phyloP scores from a whole-genome alignment of 1,140 invertebrate genomes.

The Rhopalosiphum padi region DNA sequence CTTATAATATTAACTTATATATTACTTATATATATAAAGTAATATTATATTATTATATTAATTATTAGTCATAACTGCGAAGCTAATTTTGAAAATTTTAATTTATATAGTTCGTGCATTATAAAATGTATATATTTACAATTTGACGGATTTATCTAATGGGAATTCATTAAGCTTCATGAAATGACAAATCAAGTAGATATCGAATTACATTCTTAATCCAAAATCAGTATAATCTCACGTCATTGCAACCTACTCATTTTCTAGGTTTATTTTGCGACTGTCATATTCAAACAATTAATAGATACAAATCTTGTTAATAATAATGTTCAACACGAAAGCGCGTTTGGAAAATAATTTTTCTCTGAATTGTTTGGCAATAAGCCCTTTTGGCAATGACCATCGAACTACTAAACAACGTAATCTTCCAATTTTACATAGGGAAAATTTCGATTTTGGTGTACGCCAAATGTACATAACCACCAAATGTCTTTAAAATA shows the following conservation, averaged over 20 bases:
- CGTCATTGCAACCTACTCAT: neutral
- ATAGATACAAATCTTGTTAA: neutral
- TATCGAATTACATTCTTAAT: neutral
- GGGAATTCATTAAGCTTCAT: neutral
- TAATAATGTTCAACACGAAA: constrained; percentile 19
- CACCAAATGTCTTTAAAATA: neutral
- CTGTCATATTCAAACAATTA: neutral
- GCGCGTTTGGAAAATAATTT: neutral
- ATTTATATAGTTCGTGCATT: neutral
- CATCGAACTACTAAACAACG: constrained; percentile 18
- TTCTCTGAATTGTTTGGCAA: constrained; percentile 34
- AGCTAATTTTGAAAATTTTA: neutral
- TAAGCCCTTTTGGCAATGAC: constrained; percentile 18
- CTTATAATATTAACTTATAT: neutral
- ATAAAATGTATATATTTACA: neutral
- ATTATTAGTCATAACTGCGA: neutral
- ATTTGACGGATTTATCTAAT: neutral
- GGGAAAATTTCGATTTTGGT: neutral
- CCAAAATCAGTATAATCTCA: neutral
- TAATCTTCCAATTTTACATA: constrained; percentile 28
- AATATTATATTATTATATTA: neutral
- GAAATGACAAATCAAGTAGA: neutral
- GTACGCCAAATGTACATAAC: neutral
- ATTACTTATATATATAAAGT: neutral
- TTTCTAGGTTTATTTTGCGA: neutral